Conservation (phyloP, 2,888 invertebrate genomes). For the Oscheius sp. region DNA sequence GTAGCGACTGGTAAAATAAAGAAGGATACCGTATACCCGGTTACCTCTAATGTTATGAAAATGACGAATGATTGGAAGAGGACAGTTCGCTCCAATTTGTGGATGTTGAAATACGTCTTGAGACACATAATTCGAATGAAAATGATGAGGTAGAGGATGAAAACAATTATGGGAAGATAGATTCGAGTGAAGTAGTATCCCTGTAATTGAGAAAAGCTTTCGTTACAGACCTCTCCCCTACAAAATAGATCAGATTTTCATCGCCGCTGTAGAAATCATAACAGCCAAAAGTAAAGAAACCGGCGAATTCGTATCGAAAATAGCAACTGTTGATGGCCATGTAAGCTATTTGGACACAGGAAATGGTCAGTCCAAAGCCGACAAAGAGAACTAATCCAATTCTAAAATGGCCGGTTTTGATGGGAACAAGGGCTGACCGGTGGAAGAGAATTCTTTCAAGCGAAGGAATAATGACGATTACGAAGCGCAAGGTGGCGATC, state of each 20-base stretch:
- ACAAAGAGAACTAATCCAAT: neutral
- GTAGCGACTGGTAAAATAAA: too few relatives aligned
- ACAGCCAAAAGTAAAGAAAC: neutral
- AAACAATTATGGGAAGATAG: neutral
- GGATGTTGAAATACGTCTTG: neutral
- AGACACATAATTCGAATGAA: neutral
- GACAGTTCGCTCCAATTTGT: neutral
- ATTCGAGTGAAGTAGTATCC: neutral
- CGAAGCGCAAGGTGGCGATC: slow-evolving; percentile 2
- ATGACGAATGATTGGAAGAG: neutral
- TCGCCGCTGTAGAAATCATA: neutral
- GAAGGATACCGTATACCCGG: neutral
- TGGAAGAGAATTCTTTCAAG: neutral
- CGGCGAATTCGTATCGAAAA: neutral
- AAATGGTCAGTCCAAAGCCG: neutral
- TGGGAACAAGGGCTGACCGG: neutral
- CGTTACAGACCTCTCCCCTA: neutral
- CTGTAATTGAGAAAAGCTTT: neutral
- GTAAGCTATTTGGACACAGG: neutral
- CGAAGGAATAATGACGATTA: neutral
- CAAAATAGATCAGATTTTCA: neutral
- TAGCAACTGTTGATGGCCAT: neutral
- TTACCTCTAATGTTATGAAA: neutral
- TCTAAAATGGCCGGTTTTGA: neutral
- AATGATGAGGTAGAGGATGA: neutral